Evolutionary conservation across 1,140 invertebrate species (phyloP), one percentile per base, ranked within the genome.

Genomic region (Drosophila trapezifrons): DNA sequence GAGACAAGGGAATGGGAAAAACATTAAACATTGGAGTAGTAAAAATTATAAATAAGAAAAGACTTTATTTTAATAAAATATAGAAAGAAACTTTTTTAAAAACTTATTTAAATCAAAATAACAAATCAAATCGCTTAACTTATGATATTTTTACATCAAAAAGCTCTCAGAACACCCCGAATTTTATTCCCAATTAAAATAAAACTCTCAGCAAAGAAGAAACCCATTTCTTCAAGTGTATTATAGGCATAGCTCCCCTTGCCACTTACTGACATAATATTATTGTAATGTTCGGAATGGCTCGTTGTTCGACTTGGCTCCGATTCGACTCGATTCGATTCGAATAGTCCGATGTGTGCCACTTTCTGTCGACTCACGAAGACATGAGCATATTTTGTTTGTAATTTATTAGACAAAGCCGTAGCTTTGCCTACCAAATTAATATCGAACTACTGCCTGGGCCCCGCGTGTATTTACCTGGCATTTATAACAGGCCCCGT

Each of bases 311-410:
- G 64, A 63, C 32, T 59, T 20, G 22, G 54, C 15, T 55, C 27
- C 71, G 56, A 60, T 66, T 60, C 69, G 51, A 38, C 62, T 75
- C 47, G 42, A 57, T 58, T 55, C 71, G 45, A 72, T 57, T 65
- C 70, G 55, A 45, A 64, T 63, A 55, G 59, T 55, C 67, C 55
- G 63, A 60, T 42, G 52, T 81, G 83, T 83, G 83, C 84, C 79
- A 87, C 77, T 87, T 87, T 87, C 78, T 84, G 84, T 78, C 84
- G 70, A 89, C 75, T 81, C 85, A 79, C 81, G 80, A 76, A 84
- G 72, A 90, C 85, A 84, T 72, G 85, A 79, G 85, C 85, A 89
- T 89, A 89, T 89, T 89, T 89, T 84, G 73, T 78, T 80, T 78
- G 80, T 89, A 85, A 89, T 89, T 89, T 89, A 90, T 89, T 70